A percentile compares a stretch with the other conserved stretches of the same genome.
These are phyloP conservation scores for Cydia strobilella DNA, from an alignment of 1,140 invertebrate species.

Conservation along the genomic window DNA sequence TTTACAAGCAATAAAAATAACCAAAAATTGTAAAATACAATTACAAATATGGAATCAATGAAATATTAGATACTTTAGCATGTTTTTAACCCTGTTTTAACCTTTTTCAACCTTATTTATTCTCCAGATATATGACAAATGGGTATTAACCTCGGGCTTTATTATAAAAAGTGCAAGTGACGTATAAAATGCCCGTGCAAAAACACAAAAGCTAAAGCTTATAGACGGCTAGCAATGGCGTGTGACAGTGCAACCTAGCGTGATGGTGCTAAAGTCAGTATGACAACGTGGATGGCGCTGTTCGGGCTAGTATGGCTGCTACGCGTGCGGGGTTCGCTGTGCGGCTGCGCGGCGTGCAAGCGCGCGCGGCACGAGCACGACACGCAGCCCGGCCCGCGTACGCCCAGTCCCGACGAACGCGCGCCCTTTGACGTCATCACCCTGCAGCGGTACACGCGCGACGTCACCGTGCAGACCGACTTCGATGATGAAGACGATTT, in stretches of 20 bases:
- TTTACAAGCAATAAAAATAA: too few relatives aligned
- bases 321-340: conserved; percentile 87
- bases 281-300: conserved; percentile 86
- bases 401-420: conserved; percentile 53
- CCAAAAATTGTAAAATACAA: too few relatives aligned
- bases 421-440: conserved; percentile 71
- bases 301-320: conserved; percentile 92
- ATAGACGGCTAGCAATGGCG: conserved; percentile 2
- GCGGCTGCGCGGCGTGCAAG: conserved; percentile 85
- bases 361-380: conserved; percentile 79
- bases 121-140: not conserved
- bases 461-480: conserved; percentile 72
- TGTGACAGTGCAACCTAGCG: conserved; percentile 40
- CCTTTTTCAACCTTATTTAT: not conserved
- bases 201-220: conserved; percentile 26
- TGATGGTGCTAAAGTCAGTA: conserved; percentile 63
- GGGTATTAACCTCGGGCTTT: not conserved
- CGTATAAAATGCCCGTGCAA: conserved; percentile 9
- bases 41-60: too few relatives aligned
- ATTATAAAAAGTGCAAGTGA: conserved; percentile 7
- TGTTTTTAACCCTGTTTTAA: not conserved
- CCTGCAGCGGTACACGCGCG: conserved; percentile 67
- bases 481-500: conserved; percentile 73
- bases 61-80: too few relatives aligned
- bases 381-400: conserved; percentile 45